Conservation (phyloP, 2,797 vertebrate genomes). For the Chiloscyllium punctatum region DNA sequence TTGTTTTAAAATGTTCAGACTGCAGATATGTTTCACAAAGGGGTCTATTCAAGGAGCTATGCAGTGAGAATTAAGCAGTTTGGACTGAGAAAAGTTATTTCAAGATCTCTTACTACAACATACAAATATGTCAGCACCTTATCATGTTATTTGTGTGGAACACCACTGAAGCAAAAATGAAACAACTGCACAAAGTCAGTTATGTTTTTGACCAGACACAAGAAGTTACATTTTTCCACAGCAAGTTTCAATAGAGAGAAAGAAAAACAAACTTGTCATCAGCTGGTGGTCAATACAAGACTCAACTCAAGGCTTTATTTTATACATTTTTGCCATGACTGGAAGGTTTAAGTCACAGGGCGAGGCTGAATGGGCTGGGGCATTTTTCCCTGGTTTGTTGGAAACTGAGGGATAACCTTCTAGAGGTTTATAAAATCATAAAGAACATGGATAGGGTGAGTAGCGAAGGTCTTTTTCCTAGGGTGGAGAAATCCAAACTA, state of each 20-base stretch:
- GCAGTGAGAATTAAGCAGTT: not conserved
- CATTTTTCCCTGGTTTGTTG: too few species aligned
- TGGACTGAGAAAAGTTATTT: not conserved
- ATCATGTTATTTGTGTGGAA: not conserved
- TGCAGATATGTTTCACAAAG: not conserved
- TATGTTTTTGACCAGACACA: not conserved
- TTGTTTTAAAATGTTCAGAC: not conserved
- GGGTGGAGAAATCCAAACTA: too few species aligned
- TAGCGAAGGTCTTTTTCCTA: too few species aligned
- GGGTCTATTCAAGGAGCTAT: not conserved
- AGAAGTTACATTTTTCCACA: not conserved
- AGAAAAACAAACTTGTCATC: not conserved
- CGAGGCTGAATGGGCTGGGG: too few species aligned
- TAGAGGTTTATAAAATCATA: too few species aligned
- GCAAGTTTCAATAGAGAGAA: not conserved
- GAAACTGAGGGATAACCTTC: too few species aligned
- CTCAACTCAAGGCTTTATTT: not conserved
- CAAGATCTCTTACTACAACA: not conserved
- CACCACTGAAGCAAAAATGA: not conserved
- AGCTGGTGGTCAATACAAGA: not conserved
- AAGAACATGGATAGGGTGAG: too few species aligned
- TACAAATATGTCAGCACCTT: not conserved
- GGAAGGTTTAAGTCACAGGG: too few species aligned
- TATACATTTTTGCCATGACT: not conserved
- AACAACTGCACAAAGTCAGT: not conserved